Evolutionary conservation across 2,113 vertebrate genomes (phyloP), one percentile per base, ranked within the genome.

Genomic region (Oncorhynchus gorbuscha): DNA sequence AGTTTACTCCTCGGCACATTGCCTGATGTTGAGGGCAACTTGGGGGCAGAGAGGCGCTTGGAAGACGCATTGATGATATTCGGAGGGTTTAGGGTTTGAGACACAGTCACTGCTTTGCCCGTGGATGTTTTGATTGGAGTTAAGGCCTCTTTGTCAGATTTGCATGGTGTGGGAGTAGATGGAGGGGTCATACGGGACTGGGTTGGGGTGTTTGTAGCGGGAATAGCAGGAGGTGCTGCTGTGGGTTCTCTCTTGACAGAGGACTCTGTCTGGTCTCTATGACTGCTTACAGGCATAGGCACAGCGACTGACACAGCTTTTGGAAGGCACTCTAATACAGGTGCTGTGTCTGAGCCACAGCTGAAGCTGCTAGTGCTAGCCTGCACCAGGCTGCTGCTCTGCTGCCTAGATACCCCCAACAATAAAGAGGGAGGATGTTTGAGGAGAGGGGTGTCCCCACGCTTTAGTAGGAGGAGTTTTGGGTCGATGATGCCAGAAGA

Each of bases 391-490:
- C 18, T n/a, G 59, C 1, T n/a, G 66, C 74, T 89, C 76, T 81
- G 88, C 51, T 78, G 86, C 73, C 73, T 85, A 71, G 91, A 86
- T 83, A 87, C 76, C 45, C 76, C 74, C 61, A 79, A 76, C 80
- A 89, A 73, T 67, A 87, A 14, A 22, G 82, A 72, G 67, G 87
- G 65, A 32, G 88, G 84, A 20, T 74, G 72, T 59, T 90, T 92
- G 71, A 92, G 84, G 49, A 86, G 61, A 55, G 89, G 83, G 65
- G 76, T 78, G 45, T 88, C 83, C 72, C 80, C 88, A 1, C 74
- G 83, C 76, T 92, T 91, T 3, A 92, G 79, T 24, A 92, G 81
- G 49, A 93, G 88, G 71, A 90, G 85, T 80, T 92, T 92, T 86
- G 92, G 89, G 81, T 93, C 88, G 73, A 89, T 78, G 9, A 76